Evolutionary conservation across 2,113 vertebrate species (phyloP).

Genomic region (Terrapene triunguis): DNA sequence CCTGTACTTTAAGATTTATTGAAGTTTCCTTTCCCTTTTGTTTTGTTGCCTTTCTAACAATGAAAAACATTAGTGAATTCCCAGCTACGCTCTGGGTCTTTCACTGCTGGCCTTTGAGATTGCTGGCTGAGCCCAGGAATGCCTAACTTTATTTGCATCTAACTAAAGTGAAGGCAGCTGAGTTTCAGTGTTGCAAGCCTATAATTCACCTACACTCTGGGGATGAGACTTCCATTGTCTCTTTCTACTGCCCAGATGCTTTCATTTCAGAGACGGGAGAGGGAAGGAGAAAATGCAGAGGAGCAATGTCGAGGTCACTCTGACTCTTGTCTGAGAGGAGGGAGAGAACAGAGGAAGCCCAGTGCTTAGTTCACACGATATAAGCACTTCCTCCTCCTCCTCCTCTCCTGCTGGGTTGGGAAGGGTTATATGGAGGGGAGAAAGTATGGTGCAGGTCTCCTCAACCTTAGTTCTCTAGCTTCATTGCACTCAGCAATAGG

Average conservation of each 20-base stretch:
- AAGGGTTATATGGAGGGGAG: not conserved
- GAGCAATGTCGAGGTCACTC: not conserved
- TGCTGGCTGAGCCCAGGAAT: not conserved
- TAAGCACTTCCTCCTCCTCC: not conserved
- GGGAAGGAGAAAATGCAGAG: not conserved
- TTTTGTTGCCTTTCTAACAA: conserved; percentile 76
- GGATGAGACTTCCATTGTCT: not conserved
- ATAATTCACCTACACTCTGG: not conserved
- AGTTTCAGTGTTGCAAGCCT: conserved; percentile 24
- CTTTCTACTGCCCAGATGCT: not conserved
- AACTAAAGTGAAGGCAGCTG: not conserved
- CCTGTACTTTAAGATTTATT: conserved; percentile 79
- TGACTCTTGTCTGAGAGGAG: not conserved
- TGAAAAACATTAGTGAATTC: conserved; percentile 57
- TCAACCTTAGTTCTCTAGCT: not conserved
- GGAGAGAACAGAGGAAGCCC: not conserved
- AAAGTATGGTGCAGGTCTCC: not conserved
- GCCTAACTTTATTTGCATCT: not conserved
- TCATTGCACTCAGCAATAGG: not conserved
- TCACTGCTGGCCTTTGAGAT: conserved; percentile 43
- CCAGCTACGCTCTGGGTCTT: not conserved
- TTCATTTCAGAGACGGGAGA: not conserved
- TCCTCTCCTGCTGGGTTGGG: not conserved
- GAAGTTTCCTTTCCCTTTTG: conserved; percentile 79
- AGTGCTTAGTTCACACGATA: not conserved